A percentile compares a stretch with the other conserved stretches of the same genome.
These are phyloP conservation scores for Emesis russula DNA, from an alignment of 2,888 invertebrate genomes.

Conservation along the genomic window DNA sequence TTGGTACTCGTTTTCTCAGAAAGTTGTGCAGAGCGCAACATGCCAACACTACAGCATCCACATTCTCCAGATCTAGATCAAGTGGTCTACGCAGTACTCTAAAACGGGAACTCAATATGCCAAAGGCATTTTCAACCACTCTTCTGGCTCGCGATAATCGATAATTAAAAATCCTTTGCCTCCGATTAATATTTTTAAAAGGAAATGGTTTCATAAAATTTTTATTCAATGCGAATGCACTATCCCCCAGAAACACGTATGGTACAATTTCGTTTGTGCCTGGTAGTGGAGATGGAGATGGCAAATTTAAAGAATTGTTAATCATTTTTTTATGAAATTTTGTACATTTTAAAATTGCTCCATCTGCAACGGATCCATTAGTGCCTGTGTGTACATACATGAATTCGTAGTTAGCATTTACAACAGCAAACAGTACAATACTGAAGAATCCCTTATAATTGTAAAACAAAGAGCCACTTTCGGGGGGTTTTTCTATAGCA, in stretches of 20 bases:
- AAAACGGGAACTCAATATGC: background rate
- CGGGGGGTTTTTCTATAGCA: constrained; percentile 72
- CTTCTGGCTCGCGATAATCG: no score
- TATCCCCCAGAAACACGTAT: no score
- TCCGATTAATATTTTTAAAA: no score
- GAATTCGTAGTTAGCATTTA: constrained; percentile 74
- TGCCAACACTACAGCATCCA: constrained; percentile 57
- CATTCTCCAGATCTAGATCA: constrained; percentile 36
- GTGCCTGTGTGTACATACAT: constrained; percentile 71
- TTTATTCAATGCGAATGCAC: no score
- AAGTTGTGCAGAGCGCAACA: constrained; percentile 86
- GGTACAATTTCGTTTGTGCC: background rate
- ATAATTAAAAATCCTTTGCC: no score
- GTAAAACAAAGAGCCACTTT: constrained; percentile 75
- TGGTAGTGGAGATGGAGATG: background rate
- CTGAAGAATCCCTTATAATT: constrained; percentile 84
- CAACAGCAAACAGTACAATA: background rate
- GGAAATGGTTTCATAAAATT: no score
- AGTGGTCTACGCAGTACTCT: background rate
- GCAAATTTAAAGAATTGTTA: constrained; percentile 25
- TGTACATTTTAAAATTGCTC: constrained; percentile 49
- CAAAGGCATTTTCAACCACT: no score
- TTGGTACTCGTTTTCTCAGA: constrained; percentile 85
- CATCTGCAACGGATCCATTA: constrained; percentile 67
- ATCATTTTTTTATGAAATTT: constrained; percentile 27